Evolutionary conservation across 1,140 invertebrate species (phyloP), one percentile per base, ranked within the genome.

Genomic region (Aphis craccivora): DNA sequence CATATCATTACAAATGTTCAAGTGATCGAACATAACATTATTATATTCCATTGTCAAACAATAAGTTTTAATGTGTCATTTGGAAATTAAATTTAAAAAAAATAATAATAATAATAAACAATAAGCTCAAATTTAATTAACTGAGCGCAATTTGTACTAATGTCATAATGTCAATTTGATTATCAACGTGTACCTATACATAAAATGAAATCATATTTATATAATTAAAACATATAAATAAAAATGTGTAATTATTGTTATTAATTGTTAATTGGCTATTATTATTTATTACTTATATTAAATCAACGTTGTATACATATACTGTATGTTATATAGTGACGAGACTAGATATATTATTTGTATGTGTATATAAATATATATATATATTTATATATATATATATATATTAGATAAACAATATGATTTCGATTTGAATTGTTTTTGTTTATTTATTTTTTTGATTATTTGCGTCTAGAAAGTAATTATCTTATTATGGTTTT

Each of bases 231-330:
- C 55, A 86, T 93, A 91, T 86, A 83, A 51, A 93, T 86, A 91
- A 91, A 90, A 90, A 93, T 43, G 45, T 93, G 91, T 86, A 93
- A 93, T 93, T 93, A 86, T 93, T 93, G 81, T 93, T 93, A 93
- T 93, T 84, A 9, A 86, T 93, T 93, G 91, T 93, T 93, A 93
- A 83, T 93, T 93, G 91, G 91, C 91, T 86, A 93, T 93, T 51
- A 84, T 93, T 86, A 86, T 84, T 93, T 93, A 84, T 93, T 30
- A 53, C 9, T 53, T 86, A 84, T 30, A 55, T 55, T 55, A 93
- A 93, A 86, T 40, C 45, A 84, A 67, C 37, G 30, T 90, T 93
- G 81, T 84, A 83, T 76, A 81, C 81, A 48, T 76, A 48, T 76
- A 83, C 35, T 76, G 81, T 51, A 83, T 93, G 55, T 86, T 84